Conservation (phyloP, 2,113 vertebrate species). For the Scortum barcoo region DNA sequence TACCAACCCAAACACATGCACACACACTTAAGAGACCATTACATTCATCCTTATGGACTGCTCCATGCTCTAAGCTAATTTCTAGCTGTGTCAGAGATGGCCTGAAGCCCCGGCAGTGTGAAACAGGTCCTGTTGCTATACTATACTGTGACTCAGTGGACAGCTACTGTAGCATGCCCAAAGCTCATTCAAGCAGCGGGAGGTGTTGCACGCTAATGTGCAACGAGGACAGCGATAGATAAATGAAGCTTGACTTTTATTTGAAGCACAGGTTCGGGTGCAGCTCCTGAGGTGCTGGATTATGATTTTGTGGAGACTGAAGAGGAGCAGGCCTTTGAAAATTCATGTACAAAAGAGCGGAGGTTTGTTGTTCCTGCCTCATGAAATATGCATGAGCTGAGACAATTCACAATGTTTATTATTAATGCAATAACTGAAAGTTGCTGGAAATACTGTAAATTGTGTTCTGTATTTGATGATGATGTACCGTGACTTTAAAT, state of each 20-base stretch:
- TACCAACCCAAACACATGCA: constrained; percentile 4
- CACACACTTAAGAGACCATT: constrained; percentile 37
- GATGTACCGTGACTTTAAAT: neutral
- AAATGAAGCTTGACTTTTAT: constrained; percentile 54
- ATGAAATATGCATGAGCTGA: constrained; percentile 71
- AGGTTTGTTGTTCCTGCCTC: constrained; percentile 46
- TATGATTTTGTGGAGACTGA: constrained; percentile 7
- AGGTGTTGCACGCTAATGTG: constrained; percentile 41
- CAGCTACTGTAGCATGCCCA: constrained; percentile 20
- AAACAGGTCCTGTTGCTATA: constrained; percentile 4
- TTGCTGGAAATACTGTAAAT: constrained; percentile 49
- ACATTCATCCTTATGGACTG: constrained; percentile 9
- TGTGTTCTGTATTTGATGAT: constrained; percentile 1
- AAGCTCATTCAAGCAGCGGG: constrained; percentile 45
- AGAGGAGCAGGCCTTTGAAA: constrained; percentile 35
- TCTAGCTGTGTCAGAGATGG: constrained; percentile 14
- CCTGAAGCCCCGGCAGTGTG: neutral
- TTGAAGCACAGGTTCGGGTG: constrained; percentile 9
- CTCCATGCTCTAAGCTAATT: constrained; percentile 17
- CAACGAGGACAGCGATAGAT: neutral
- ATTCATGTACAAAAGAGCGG: constrained; percentile 13
- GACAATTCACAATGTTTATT: constrained; percentile 55
- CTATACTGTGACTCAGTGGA: constrained; percentile 24
- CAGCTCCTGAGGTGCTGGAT: constrained; percentile 13
- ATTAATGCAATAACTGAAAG: constrained; percentile 56